Conservation (phyloP, 2,888 invertebrate species). For the Saturnia pavonia region DNA sequence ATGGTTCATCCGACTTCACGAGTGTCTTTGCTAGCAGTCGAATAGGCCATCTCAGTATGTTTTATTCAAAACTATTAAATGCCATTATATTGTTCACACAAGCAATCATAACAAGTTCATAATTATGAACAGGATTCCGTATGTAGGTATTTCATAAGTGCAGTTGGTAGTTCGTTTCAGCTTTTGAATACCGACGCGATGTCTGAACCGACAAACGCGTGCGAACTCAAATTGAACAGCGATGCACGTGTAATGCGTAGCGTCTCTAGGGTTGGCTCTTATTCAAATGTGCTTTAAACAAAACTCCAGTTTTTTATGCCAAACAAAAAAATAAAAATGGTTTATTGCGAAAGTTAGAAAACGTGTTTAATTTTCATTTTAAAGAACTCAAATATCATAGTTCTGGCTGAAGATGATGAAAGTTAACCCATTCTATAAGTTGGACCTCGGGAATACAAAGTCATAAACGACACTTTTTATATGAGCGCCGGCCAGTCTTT, state of each 20-base stretch:
- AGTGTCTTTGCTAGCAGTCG: background rate
- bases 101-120: too few relatives aligned
- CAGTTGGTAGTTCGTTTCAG: background rate
- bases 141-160: background rate
- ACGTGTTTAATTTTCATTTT: too few relatives aligned
- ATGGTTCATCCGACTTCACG: background rate
- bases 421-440: background rate
- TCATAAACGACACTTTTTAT: background rate
- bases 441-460: background rate
- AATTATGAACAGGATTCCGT: background rate
- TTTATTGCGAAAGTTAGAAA: too few relatives aligned
- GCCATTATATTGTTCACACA: background rate
- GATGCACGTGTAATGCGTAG: slow-evolving; percentile 12
- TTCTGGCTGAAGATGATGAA: background rate
- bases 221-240: slow-evolving; percentile 36
- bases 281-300: background rate
- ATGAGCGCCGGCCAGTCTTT: background rate
- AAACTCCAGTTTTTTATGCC: too few relatives aligned
- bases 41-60: background rate
- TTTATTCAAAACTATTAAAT: background rate
- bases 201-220: slow-evolving; percentile 31
- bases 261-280: slow-evolving; percentile 16
- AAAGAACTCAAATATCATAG: background rate
- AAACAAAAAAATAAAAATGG: background rate
- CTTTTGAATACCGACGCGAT: slow-evolving; percentile 14